These are phyloP conservation scores for Corythaixoides concolor DNA, from an alignment of 2,113 vertebrate genomes.

Conservation along the genomic window DNA sequence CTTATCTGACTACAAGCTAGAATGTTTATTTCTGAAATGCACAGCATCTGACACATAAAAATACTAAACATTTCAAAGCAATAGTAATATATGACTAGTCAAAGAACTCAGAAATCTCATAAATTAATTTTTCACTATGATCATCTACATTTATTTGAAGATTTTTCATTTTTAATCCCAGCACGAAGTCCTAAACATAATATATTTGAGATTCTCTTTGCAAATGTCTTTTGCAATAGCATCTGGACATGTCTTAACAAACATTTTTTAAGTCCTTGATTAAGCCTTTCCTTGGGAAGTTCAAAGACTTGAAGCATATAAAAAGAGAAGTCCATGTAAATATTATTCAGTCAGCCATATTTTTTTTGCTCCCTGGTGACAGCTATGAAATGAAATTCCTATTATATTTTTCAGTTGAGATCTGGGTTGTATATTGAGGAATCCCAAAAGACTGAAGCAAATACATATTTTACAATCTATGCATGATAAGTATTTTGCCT, in stretches of 20 bases:
- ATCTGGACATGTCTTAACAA: conserved; percentile 9
- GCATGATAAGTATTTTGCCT: conserved; percentile 43
- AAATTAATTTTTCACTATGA: conserved; percentile 30
- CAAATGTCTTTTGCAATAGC: background rate
- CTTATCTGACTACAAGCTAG: background rate
- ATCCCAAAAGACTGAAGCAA: conserved; percentile 30
- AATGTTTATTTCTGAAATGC: background rate
- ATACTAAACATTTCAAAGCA: background rate
- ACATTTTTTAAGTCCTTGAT: background rate
- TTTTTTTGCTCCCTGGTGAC: background rate
- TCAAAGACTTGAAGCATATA: background rate
- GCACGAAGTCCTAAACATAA: background rate
- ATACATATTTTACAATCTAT: background rate
- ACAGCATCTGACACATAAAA: background rate
- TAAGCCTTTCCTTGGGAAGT: background rate
- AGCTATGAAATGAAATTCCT: conserved; percentile 34
- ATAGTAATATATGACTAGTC: background rate
- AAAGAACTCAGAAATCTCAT: background rate
- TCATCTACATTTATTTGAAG: conserved; percentile 11
- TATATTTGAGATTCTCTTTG: background rate
- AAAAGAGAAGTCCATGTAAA: background rate
- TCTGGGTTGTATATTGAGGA: background rate
- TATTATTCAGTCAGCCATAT: background rate
- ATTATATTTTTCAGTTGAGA: conserved; percentile 11
- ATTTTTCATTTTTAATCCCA: conserved; percentile 6